Evolutionary conservation across 2,888 invertebrate species (phyloP).

Genomic region (Cryptocephalus moraei): DNA sequence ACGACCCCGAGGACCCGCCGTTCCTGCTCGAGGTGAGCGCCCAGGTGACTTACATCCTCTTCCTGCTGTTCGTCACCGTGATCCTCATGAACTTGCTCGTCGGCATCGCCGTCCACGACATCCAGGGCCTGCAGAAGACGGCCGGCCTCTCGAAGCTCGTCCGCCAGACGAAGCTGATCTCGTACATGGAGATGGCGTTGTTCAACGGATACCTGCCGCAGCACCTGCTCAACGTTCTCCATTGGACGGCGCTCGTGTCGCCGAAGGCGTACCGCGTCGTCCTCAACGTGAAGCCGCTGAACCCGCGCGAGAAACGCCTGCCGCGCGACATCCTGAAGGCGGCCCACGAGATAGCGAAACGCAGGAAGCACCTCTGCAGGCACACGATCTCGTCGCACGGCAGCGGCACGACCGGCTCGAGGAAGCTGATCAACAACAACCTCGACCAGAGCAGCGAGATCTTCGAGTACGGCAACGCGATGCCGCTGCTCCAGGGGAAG

Average conservation of each 20-base stretch:
- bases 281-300: conserved; percentile 70
- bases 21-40: conserved; percentile 70
- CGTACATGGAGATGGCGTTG: conserved; percentile 72
- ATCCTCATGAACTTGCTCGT: conserved; percentile 78
- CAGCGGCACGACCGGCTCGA: conserved; percentile 53
- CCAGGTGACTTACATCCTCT: conserved; percentile 71
- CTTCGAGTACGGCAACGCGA: conserved; percentile 35
- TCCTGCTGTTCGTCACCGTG: conserved; percentile 73
- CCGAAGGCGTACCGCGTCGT: conserved; percentile 76
- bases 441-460: conserved; percentile 32
- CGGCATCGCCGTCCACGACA: conserved; percentile 81
- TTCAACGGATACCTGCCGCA: conserved; percentile 72
- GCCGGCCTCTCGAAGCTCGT: conserved; percentile 76
- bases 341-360: conserved; percentile 72
- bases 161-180: conserved; percentile 76
- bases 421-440: conserved; percentile 54
- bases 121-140: conserved; percentile 75
- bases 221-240: conserved; percentile 60
- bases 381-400: conserved; percentile 58
- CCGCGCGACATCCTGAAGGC: conserved; percentile 70
- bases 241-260: conserved; percentile 69
- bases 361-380: conserved; percentile 54
- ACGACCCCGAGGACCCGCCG: conserved; percentile 65
- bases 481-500: conserved; percentile 51
- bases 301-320: conserved; percentile 71